phyloP scores from a whole-genome alignment of 2,797 vertebrate species.

The Clarias pachynema region DNA sequence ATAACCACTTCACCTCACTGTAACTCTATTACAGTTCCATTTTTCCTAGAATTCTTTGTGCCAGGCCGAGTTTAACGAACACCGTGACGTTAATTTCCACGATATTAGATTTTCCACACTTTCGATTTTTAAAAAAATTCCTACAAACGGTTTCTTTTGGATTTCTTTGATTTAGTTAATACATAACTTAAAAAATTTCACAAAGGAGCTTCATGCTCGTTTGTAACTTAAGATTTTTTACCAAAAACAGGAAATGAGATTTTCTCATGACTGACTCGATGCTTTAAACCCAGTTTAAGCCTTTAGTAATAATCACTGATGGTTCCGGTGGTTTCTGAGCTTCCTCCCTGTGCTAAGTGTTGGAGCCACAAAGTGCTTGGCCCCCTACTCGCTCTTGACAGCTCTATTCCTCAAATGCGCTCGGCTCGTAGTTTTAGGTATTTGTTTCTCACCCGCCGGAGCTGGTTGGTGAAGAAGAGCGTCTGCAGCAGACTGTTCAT shows the following conservation, averaged over 20 bases:
- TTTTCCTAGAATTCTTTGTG: neutral
- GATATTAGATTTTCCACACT: neutral
- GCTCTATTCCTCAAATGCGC: neutral
- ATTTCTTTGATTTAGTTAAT: neutral
- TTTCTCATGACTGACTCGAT: neutral
- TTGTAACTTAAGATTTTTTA: neutral
- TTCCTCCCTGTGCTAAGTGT: neutral
- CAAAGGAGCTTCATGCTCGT: neutral
- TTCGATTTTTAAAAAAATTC: neutral
- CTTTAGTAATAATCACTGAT: neutral
- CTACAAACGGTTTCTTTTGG: neutral
- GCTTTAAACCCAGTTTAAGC: neutral
- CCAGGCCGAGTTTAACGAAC: neutral
- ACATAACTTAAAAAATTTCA: neutral
- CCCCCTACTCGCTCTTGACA: neutral
- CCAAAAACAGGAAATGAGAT: neutral
- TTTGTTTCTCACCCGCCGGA: constrained; percentile 84
- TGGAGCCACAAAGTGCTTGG: neutral
- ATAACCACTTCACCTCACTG: neutral
- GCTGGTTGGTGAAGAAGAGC: constrained; percentile 98
- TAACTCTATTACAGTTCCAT: neutral
- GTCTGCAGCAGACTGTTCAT: constrained; percentile 99
- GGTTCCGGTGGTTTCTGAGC: neutral
- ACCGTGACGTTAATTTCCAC: neutral
- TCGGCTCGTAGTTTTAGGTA: neutral